Evolutionary conservation across 2,113 vertebrate genomes (phyloP).

Genomic region (Gila orcuttii): DNA sequence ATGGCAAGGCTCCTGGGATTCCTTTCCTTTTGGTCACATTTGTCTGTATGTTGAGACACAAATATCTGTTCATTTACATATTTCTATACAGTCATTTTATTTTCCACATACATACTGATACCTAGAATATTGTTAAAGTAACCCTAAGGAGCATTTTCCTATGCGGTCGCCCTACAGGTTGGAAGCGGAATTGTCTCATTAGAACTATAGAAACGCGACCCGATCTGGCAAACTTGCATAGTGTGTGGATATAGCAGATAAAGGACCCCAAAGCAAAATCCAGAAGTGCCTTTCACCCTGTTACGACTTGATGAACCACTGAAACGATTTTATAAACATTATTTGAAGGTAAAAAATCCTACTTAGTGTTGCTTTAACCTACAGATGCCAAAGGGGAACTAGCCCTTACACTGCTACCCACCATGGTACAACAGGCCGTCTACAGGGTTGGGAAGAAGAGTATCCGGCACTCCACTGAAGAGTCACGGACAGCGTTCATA

Average conservation of each 20-base stretch:
- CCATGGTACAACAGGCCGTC: neutral
- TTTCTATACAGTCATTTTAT: neutral
- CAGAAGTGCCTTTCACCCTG: too few species aligned
- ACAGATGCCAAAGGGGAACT: conserved; percentile 33
- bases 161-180: too few species aligned
- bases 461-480: neutral
- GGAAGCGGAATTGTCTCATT: too few species aligned
- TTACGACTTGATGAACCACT: too few species aligned
- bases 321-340: too few species aligned
- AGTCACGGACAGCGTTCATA: conserved; percentile 1
- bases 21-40: conserved; percentile 8
- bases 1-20: neutral
- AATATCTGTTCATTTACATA: conserved; percentile 20
- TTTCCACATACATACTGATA: conserved; percentile 6
- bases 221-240: too few species aligned
- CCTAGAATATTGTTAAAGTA: neutral
- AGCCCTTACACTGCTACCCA: neutral
- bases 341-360: too few species aligned
- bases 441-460: conserved; percentile 15
- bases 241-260: too few species aligned
- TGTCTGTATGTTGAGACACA: neutral
- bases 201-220: too few species aligned
- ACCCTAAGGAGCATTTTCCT: too few species aligned
- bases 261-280: too few species aligned
- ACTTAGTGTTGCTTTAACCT: neutral